Percentiles rank a stretch among this genome's conserved stretches.
Evolutionary conservation across 2,113 vertebrate genomes (phyloP).

Genomic region (Gasterosteus nipponicus): DNA sequence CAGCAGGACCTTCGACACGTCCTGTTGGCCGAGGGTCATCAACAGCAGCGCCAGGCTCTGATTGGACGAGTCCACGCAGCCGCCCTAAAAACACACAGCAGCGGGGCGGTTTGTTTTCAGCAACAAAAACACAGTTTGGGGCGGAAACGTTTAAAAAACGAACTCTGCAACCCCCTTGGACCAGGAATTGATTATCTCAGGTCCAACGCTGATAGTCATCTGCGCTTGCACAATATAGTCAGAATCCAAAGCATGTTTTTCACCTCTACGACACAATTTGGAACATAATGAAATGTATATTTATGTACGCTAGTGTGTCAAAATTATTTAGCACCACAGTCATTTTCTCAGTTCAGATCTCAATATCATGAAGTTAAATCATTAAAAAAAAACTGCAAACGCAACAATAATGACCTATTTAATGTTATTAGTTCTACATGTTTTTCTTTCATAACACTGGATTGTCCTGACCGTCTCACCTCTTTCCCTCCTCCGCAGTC

Average conservation of each 20-base stretch:
- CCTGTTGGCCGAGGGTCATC: slow-evolving; percentile 97
- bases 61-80: slow-evolving; percentile 95
- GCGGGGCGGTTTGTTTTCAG: slow-evolving; percentile 9
- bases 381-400: background rate
- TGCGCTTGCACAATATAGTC: background rate
- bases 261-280: background rate
- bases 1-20: slow-evolving; percentile 94
- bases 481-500: background rate
- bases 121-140: slow-evolving; percentile 40
- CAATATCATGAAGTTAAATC: background rate
- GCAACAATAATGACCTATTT: too few relatives aligned
- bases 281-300: background rate
- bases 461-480: background rate
- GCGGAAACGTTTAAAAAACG: slow-evolving; percentile 30
- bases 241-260: background rate
- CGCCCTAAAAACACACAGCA: slow-evolving; percentile 84
- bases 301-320: background rate
- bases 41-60: slow-evolving; percentile 92
- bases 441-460: background rate
- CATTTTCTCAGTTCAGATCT: background rate
- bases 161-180: slow-evolving; percentile 8
- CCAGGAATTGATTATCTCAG: background rate
- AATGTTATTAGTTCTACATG: background rate
- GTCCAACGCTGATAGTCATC: slow-evolving; percentile 5
- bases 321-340: background rate